phyloP scores from a whole-genome alignment of 2,113 vertebrate species.

The Xenopus laevis region DNA sequence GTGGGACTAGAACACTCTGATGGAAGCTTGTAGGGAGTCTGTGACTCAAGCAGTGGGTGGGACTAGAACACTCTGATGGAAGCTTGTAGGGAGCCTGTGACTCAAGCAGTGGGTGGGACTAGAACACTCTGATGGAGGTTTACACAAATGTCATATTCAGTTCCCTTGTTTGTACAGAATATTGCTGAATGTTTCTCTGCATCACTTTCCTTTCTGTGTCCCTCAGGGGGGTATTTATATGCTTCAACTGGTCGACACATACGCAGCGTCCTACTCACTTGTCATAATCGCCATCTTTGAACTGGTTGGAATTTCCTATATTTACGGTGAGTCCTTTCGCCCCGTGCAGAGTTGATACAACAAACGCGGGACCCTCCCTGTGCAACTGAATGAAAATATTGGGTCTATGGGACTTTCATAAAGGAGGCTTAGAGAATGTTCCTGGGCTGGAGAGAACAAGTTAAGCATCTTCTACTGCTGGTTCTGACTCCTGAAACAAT shows the following conservation, averaged over 20 bases:
- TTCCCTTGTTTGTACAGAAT: too few species aligned
- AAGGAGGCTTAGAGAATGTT: too few species aligned
- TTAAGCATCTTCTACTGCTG: too few species aligned
- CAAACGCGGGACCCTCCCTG: background rate
- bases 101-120: too few species aligned
- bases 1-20: too few species aligned
- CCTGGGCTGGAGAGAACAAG: too few species aligned
- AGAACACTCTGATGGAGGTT: too few species aligned
- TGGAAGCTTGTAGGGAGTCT: too few species aligned
- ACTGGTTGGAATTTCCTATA: slow-evolving; percentile 79
- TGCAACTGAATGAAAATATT: background rate
- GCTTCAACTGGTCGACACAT: slow-evolving; percentile 86
- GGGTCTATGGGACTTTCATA: too few species aligned
- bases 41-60: background rate
- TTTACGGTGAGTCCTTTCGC: slow-evolving; percentile 72
- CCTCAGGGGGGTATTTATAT: slow-evolving; percentile 82
- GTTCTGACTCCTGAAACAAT: too few species aligned
- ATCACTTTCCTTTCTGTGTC: background rate
- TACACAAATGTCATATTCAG: too few species aligned
- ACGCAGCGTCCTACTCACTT: slow-evolving; percentile 81
- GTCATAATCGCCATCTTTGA: slow-evolving; percentile 88
- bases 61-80: background rate
- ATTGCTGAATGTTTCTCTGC: too few species aligned
- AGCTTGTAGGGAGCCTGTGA: background rate
- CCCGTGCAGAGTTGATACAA: background rate